These are phyloP conservation scores for Ecdyonurus torrentis DNA, from an alignment of 2,888 invertebrate genomes.

Conservation along the genomic window DNA sequence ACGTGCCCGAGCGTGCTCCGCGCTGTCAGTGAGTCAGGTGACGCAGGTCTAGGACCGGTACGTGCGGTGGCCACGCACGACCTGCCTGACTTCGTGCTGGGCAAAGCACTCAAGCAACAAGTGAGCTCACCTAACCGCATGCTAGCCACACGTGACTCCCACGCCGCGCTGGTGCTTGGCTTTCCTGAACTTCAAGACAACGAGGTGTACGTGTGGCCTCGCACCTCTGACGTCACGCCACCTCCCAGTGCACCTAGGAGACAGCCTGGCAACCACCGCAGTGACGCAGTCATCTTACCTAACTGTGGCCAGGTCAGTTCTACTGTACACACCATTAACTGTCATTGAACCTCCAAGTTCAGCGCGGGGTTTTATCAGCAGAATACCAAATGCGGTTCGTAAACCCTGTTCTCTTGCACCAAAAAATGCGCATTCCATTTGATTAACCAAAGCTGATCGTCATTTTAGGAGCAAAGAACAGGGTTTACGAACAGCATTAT, in stretches of 20 bases:
- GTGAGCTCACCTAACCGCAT: conserved; percentile 30
- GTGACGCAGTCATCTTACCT: conserved; percentile 18
- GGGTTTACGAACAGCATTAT: too few species aligned
- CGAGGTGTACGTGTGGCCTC: conserved; percentile 25
- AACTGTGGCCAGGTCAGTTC: conserved; percentile 21
- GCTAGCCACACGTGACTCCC: conserved; percentile 24
- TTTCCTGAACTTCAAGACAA: conserved; percentile 29
- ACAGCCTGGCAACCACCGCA: neutral
- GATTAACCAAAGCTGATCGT: too few species aligned
- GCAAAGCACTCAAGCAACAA: conserved; percentile 24
- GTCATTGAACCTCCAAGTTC: too few species aligned
- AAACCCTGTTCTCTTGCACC: too few species aligned
- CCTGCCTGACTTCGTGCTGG: conserved; percentile 21
- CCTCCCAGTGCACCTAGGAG: neutral
- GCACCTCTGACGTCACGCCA: neutral
- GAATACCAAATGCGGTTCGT: too few species aligned
- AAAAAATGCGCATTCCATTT: too few species aligned
- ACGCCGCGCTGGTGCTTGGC: conserved; percentile 29
- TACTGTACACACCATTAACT: too few species aligned
- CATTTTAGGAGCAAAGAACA: too few species aligned
- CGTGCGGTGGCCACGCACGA: conserved; percentile 8
- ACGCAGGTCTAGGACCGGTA: conserved; percentile 8
- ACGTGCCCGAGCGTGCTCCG: conserved; percentile 23
- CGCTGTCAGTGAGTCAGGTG: conserved; percentile 17
- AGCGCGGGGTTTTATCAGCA: too few species aligned